A percentile compares a stretch with the other conserved stretches of the same genome.
phyloP scores from a whole-genome alignment of 2,113 vertebrate species.

The Thymallus thymallus region DNA sequence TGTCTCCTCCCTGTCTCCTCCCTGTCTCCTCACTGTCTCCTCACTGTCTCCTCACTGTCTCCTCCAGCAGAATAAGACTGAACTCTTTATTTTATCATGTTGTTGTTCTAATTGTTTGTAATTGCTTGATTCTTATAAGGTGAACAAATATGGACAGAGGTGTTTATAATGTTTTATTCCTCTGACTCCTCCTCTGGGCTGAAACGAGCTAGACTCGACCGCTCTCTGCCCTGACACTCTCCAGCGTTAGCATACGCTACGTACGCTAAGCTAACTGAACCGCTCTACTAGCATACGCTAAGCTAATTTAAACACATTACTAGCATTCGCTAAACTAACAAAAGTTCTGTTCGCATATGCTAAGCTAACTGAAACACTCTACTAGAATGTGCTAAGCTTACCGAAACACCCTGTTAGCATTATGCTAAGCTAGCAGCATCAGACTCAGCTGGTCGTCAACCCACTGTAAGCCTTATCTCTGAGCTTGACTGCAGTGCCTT shows the following conservation, averaged over 20 bases:
- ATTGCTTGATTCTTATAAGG: constrained; percentile 42
- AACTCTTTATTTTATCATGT: constrained; percentile 35
- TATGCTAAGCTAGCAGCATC: constrained; percentile 17
- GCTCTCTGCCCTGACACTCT: too few species aligned
- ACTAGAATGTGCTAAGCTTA: too few species aligned
- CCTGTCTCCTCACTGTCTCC: background rate
- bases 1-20: background rate
- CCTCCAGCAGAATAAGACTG: constrained; percentile 55
- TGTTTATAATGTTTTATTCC: constrained; percentile 9
- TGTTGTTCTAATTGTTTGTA: constrained; percentile 31
- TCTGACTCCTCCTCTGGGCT: background rate
- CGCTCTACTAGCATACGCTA: too few species aligned
- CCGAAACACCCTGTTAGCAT: too few species aligned
- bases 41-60: background rate
- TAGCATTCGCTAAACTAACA: too few species aligned
- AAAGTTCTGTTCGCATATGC: too few species aligned
- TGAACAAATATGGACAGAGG: constrained; percentile 68
- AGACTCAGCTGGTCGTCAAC: constrained; percentile 4
- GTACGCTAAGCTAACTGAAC: too few species aligned
- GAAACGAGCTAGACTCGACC: too few species aligned
- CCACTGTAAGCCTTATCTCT: too few species aligned
- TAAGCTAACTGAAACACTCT: too few species aligned
- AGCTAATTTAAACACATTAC: too few species aligned
- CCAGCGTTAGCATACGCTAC: too few species aligned
- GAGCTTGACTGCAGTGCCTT: background rate